Evolutionary conservation across 2,888 invertebrate genomes (phyloP).

Genomic region (Myathropa florea): DNA sequence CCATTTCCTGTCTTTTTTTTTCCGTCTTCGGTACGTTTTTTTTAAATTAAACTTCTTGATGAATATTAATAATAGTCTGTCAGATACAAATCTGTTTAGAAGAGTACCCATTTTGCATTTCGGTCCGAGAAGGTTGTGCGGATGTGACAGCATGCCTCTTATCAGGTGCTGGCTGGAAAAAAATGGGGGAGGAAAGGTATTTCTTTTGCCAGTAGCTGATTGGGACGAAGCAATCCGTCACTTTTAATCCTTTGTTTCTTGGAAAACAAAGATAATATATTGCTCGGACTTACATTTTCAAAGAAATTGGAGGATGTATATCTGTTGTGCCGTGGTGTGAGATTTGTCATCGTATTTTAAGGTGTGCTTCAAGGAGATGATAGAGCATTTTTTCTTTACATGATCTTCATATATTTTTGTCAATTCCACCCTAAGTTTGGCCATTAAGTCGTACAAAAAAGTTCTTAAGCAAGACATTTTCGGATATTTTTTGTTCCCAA

Average conservation of each 20-base stretch:
- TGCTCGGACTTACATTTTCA: background rate
- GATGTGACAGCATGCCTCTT: conserved; percentile 12
- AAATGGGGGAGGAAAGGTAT: background rate
- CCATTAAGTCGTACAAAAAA: no score
- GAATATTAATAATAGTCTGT: conserved; percentile 67
- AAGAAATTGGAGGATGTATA: background rate
- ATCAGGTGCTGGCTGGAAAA: conserved; percentile 13
- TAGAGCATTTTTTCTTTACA: no score
- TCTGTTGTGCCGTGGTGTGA: background rate
- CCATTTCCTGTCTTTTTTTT: conserved; percentile 4
- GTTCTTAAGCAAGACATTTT: no score
- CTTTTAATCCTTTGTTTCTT: conserved; percentile 45
- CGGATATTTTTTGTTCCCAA: no score
- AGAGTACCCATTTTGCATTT: conserved; percentile 35
- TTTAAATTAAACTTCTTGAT: conserved; percentile 60
- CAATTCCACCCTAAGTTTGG: no score
- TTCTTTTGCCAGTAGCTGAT: conserved; percentile 6
- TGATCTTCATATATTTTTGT: no score
- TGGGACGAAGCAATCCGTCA: conserved; percentile 43
- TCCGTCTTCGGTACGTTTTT: conserved; percentile 13
- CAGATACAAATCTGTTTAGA: conserved; percentile 65
- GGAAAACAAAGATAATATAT: conserved; percentile 31
- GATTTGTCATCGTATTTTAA: background rate
- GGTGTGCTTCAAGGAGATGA: background rate
- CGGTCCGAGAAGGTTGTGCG: background rate